Conservation (phyloP, 2,113 vertebrate genomes). For the Tringa solitaria region DNA sequence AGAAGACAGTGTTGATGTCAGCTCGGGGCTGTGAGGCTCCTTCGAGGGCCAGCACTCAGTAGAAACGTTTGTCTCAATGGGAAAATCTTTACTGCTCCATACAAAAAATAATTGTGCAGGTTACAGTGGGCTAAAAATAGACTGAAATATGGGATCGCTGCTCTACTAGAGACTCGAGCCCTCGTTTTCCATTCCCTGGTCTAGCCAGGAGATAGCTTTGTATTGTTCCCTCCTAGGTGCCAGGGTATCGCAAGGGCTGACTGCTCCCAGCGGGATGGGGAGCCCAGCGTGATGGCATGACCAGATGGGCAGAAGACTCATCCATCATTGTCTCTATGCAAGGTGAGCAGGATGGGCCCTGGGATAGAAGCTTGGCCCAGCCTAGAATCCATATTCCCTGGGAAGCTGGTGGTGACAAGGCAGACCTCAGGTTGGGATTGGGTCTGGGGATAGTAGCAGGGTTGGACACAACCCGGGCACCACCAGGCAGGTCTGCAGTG, state of each 20-base stretch:
- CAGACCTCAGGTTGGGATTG: not conserved
- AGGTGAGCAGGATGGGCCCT: not conserved
- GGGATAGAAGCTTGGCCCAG: not conserved
- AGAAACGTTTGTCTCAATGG: not conserved
- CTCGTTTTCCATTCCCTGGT: not conserved
- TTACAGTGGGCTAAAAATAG: not conserved
- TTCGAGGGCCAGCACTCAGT: not conserved
- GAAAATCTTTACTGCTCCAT: not conserved
- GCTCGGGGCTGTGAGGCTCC: not conserved
- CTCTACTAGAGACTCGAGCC: rapidly evolving
- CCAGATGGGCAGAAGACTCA: not conserved
- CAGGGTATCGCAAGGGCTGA: not conserved
- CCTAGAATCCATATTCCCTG: not conserved
- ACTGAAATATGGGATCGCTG: not conserved
- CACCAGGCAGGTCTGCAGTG: not conserved
- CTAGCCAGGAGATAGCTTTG: not conserved
- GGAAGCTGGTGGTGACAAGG: not conserved
- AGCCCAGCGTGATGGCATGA: not conserved
- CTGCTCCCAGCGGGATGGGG: not conserved
- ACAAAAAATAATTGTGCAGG: not conserved
- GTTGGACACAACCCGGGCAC: not conserved
- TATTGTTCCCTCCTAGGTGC: not conserved
- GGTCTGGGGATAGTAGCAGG: not conserved
- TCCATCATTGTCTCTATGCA: not conserved
- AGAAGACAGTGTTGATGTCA: not conserved